Evolutionary conservation across 2,797 vertebrate species (phyloP), one percentile per base, ranked within the genome.

Genomic region (Bucorvus abyssinicus): DNA sequence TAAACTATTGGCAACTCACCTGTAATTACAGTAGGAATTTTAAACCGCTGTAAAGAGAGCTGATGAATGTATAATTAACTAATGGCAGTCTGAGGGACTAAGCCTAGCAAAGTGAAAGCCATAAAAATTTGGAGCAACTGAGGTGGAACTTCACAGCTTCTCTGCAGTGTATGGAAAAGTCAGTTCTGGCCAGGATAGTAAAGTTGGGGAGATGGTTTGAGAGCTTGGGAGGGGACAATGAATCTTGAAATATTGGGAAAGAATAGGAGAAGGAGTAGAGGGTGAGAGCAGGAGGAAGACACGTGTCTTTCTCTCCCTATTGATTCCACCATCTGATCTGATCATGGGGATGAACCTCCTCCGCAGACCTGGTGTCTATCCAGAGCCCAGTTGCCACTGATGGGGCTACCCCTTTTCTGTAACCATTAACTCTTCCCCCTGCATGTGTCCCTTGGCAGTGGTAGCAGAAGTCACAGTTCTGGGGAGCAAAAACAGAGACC

Each of bases 1-100:
- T 95, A 76, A 87, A 34, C 32, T 87, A 24, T 80, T 77, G 81
- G 75, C 71, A 92, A 36, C 47, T 85, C n/a, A 61, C 38, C 68
- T 83, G 42, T 78, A 92, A 92, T 92, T 92, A 84, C 30, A 75
- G 67, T 14, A 90, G 82, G 78, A 83, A 71, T 97, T 85, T 95
- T 83, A 95, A 95, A 71, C 81, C 38, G 38, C 40, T 80, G 3
- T 82, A 53, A 92, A 64, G 71, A 78, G 67, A 50, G 17, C 60
- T 71, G 32, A 56, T 85, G 64, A 44, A 22, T 74, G 5, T 91
- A 20, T 89, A 83, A 81, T 92, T 83, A 91, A 80, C 56, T 85
- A 91, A 94, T 91, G 82, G 87, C 18, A 42, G 36, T 67, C 60
- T 64, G 68, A 71, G 56, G 78, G 64, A 67, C 71, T 89, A 84